These are phyloP conservation scores for Smutsia gigantea DNA, from an alignment of 2,797 vertebrate species.

Conservation along the genomic window DNA sequence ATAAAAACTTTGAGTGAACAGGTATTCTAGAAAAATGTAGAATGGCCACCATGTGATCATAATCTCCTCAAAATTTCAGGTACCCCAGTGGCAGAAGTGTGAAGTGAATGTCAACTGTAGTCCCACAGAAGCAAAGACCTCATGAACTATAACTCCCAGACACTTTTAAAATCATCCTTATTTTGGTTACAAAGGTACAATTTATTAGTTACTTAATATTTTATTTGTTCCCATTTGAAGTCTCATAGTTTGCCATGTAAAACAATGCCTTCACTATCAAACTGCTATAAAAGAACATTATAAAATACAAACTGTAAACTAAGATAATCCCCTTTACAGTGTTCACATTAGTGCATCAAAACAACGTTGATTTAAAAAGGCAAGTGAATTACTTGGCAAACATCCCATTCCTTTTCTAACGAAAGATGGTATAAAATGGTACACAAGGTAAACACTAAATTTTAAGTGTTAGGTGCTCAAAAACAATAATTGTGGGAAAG, in stretches of 20 bases:
- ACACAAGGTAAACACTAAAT: slow-evolving; percentile 72
- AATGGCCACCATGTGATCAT: background rate
- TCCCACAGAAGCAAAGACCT: background rate
- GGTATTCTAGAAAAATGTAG: background rate
- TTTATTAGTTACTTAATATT: slow-evolving; percentile 71
- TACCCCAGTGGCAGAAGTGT: background rate
- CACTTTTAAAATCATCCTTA: slow-evolving; percentile 84
- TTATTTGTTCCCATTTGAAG: slow-evolving; percentile 79
- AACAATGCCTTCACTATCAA: slow-evolving; percentile 79
- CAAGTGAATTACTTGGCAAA: slow-evolving; percentile 81
- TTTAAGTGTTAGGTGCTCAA: slow-evolving; percentile 67
- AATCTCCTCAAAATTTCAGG: background rate
- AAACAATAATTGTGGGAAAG: slow-evolving; percentile 63
- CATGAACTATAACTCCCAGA: slow-evolving; percentile 19
- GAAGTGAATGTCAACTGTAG: background rate
- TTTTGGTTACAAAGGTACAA: slow-evolving; percentile 82
- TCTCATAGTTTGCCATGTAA: slow-evolving; percentile 74
- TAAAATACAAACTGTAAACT: slow-evolving; percentile 82
- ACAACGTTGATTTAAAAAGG: slow-evolving; percentile 78
- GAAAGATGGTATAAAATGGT: slow-evolving; percentile 80
- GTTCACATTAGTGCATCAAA: slow-evolving; percentile 79
- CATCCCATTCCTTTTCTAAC: slow-evolving; percentile 75
- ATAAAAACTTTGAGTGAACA: background rate
- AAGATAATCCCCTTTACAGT: slow-evolving; percentile 73
- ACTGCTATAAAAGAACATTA: slow-evolving; percentile 79